phyloP scores from a whole-genome alignment of 2,113 vertebrate genomes.

The Erpornis zantholeuca region DNA sequence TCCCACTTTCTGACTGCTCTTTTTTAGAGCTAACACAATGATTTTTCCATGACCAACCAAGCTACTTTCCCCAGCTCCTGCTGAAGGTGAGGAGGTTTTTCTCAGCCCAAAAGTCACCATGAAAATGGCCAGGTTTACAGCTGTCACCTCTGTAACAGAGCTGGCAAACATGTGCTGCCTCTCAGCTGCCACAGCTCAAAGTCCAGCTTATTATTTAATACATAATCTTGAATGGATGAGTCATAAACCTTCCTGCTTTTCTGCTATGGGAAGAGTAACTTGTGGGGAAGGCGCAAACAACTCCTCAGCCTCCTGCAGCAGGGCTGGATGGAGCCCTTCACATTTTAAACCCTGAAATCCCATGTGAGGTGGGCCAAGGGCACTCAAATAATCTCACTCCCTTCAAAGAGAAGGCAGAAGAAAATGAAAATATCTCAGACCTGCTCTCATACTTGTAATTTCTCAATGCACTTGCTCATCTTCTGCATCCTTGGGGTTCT shows the following conservation, averaged over 20 bases:
- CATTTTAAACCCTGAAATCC: background rate
- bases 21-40: background rate
- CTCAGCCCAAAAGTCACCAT: background rate
- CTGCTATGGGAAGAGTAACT: background rate
- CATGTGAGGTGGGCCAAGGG: rapidly evolving
- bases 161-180: background rate
- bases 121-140: background rate
- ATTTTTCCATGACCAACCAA: background rate
- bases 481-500: background rate
- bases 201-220: background rate
- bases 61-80: background rate
- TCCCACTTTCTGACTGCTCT: background rate
- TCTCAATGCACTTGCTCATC: background rate
- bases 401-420: background rate
- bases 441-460: background rate
- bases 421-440: background rate
- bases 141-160: background rate
- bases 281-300: background rate
- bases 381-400: background rate
- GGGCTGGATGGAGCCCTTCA: background rate
- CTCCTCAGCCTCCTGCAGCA: background rate
- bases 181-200: background rate
- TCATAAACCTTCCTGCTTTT: background rate
- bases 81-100: background rate
- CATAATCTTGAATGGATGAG: background rate